A percentile compares a stretch with the other conserved stretches of the same genome.
These are phyloP conservation scores for Cacatua alba DNA, from an alignment of 2,113 vertebrate species.

Conservation along the genomic window DNA sequence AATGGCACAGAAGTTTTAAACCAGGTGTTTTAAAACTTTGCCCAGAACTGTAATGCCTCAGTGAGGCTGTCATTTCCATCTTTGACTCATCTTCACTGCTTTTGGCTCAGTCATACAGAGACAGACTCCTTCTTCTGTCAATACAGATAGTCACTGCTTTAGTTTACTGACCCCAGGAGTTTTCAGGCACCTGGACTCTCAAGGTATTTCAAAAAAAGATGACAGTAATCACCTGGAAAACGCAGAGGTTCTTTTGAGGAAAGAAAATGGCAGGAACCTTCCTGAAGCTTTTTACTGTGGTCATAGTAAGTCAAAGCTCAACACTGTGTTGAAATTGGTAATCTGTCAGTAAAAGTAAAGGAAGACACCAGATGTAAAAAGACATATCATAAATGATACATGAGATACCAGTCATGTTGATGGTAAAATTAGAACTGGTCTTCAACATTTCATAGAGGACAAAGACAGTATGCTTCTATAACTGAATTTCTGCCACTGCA, in stretches of 20 bases:
- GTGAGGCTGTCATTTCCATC: neutral
- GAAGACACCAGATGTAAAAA: neutral
- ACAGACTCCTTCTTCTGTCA: neutral
- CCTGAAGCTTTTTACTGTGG: neutral
- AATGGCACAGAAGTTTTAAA: neutral
- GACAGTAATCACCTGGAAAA: neutral
- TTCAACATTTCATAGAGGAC: conserved; percentile 20
- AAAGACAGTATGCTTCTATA: neutral
- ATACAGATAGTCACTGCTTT: neutral
- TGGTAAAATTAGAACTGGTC: neutral
- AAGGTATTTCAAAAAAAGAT: neutral
- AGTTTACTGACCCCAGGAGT: neutral
- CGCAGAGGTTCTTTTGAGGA: neutral
- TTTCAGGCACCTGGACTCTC: neutral
- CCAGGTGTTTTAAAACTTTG: neutral
- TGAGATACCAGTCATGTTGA: neutral
- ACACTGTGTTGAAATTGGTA: neutral
- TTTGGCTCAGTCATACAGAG: neutral
- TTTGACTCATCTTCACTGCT: neutral
- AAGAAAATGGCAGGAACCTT: neutral
- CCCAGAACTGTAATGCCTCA: neutral
- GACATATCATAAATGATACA: neutral
- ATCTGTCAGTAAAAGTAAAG: neutral
- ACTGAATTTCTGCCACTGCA: neutral
- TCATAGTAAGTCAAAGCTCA: neutral